Conservation (phyloP, 2,797 vertebrate species). For the Thalassophryne amazonica region DNA sequence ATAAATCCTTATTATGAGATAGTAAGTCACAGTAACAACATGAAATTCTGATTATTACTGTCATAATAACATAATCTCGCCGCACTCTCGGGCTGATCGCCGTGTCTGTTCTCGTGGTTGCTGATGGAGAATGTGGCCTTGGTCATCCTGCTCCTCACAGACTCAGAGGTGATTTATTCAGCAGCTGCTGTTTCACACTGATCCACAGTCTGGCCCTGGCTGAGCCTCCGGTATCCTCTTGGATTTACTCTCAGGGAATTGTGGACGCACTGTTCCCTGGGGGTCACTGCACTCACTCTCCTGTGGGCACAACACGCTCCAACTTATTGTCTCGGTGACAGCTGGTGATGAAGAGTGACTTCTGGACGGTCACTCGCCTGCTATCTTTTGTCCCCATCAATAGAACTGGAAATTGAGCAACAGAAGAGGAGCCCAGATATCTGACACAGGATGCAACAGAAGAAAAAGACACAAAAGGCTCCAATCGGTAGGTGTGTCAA, state of each 20-base stretch:
- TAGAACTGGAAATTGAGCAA: conserved; percentile 62
- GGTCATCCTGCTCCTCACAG: conserved; percentile 10
- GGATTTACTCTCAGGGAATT: conserved; percentile 10
- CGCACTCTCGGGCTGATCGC: too few species aligned
- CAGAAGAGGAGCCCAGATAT: conserved; percentile 70
- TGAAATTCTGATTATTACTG: too few species aligned
- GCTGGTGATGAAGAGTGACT: conserved; percentile 65
- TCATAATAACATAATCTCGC: too few species aligned
- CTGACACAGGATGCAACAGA: conserved; percentile 48
- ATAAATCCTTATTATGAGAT: too few species aligned
- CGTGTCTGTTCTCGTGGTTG: too few species aligned
- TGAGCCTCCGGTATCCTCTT: conserved; percentile 13
- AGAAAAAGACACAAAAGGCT: conserved; percentile 46
- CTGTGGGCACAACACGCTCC: conserved; percentile 10
- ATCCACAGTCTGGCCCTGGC: conserved; percentile 47
- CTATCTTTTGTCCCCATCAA: conserved; percentile 68
- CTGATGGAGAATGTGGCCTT: too few species aligned
- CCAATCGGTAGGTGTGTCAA: conserved; percentile 47
- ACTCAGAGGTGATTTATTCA: conserved; percentile 48
- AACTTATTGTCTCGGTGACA: conserved; percentile 67
- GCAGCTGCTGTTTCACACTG: conserved; percentile 63
- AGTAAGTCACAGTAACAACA: too few species aligned
- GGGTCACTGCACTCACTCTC: conserved; percentile 26
- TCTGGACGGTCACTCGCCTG: conserved; percentile 49
- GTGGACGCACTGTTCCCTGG: conserved; percentile 46